Percentiles rank a stretch among this genome's conserved stretches.
Evolutionary conservation across 2,113 vertebrate genomes (phyloP).

Genomic region (Nothocercus julius): DNA sequence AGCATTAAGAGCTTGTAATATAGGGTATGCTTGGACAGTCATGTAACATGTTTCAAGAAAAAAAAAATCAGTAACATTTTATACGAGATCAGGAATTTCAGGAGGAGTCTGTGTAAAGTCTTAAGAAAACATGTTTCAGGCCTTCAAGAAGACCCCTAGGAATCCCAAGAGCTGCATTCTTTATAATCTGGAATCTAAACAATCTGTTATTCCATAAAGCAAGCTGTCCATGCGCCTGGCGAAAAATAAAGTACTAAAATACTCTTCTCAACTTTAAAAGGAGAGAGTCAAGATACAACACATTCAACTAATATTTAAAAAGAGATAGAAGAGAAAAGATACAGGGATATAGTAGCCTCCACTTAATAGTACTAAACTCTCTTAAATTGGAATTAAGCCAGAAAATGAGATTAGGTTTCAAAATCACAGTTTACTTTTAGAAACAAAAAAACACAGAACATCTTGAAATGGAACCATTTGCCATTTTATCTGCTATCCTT

Average conservation of each 20-base stretch:
- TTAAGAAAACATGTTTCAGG: neutral
- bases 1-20: neutral
- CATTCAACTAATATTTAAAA: neutral
- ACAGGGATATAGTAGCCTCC: neutral
- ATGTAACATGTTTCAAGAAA: neutral
- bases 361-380: neutral
- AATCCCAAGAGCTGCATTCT: neutral
- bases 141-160: neutral
- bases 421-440: neutral
- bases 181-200: neutral
- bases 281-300: neutral
- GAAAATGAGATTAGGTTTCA: neutral
- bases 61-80: neutral
- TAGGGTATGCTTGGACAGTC: neutral
- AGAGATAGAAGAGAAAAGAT: neutral
- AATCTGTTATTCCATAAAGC: neutral
- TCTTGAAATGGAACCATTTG: neutral
- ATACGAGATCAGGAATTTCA: slow-evolving; percentile 10
- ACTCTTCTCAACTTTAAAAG: neutral
- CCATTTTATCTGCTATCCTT: neutral
- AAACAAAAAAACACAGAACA: neutral
- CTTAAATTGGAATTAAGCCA: neutral
- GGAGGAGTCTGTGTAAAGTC: neutral
- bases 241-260: neutral
- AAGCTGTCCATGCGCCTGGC: neutral